These are phyloP conservation scores for Hypotaenidia philippensis DNA, from an alignment of 2,797 vertebrate genomes.

Conservation along the genomic window DNA sequence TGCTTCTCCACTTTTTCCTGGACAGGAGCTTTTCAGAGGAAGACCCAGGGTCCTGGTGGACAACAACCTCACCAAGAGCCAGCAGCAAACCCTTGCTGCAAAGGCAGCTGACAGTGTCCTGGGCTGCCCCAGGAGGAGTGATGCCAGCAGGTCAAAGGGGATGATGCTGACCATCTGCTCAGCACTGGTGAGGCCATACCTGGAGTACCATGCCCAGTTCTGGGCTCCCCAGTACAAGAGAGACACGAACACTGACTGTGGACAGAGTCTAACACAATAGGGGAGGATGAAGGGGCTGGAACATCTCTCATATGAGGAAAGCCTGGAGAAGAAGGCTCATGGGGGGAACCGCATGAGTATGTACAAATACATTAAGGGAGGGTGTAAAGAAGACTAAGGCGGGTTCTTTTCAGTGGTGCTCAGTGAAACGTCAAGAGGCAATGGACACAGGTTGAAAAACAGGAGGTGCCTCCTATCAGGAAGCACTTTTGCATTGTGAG, in stretches of 20 bases:
- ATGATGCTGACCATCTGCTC: background rate
- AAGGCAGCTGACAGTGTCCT: fast-evolving
- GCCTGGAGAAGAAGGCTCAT: background rate
- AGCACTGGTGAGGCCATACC: background rate
- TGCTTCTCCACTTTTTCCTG: background rate
- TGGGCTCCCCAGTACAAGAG: background rate
- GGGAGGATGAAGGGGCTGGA: background rate
- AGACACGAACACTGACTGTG: background rate
- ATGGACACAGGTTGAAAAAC: background rate
- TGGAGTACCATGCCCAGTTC: background rate
- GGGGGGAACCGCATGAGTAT: background rate
- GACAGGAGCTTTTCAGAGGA: background rate
- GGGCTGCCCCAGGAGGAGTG: background rate
- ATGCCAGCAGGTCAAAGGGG: background rate
- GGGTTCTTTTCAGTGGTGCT: background rate
- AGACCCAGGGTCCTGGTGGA: fast-evolving
- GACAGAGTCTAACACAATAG: background rate
- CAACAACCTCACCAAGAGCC: background rate
- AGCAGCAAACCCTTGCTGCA: background rate
- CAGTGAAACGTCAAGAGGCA: background rate
- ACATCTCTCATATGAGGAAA: background rate
- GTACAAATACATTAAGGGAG: background rate
- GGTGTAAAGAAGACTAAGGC: background rate
- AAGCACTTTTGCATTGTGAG: background rate
- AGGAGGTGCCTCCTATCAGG: background rate